phyloP scores from a whole-genome alignment of 2,113 vertebrate species.

The Cephalopterus ornatus region DNA sequence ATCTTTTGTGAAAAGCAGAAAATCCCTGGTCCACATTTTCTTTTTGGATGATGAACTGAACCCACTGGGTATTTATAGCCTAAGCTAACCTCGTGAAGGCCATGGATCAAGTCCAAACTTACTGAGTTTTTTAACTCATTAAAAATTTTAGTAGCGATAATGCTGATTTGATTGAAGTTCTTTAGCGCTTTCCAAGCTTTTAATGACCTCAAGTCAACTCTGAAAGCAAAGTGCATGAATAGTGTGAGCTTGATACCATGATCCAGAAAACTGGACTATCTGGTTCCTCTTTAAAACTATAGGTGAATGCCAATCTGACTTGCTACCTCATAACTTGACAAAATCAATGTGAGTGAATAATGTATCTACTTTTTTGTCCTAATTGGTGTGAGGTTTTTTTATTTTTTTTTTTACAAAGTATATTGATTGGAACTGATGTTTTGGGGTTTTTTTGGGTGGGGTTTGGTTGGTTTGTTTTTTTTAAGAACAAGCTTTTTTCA shows the following conservation, averaged over 20 bases:
- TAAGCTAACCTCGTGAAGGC: neutral
- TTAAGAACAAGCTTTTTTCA: neutral
- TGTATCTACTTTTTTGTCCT: neutral
- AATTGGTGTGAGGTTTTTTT: neutral
- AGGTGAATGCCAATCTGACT: neutral
- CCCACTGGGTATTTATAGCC: neutral
- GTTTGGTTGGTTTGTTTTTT: neutral
- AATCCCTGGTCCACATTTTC: neutral
- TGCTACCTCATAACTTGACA: neutral
- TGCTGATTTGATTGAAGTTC: neutral
- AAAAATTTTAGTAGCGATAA: neutral
- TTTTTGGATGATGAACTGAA: neutral
- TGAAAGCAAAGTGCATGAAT: neutral
- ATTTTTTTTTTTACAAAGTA: neutral
- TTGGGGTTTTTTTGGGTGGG: rapidly evolving
- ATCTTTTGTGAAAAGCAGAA: neutral
- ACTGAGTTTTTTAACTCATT: neutral
- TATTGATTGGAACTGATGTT: neutral
- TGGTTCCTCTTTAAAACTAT: neutral
- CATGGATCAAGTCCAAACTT: neutral
- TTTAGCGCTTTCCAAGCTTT: neutral
- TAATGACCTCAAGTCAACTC: neutral
- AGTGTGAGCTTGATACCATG: neutral
- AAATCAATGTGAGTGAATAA: neutral
- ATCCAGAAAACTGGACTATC: neutral